A percentile compares a stretch with the other conserved stretches of the same genome.
Evolutionary conservation across 2,797 vertebrate species (phyloP).

Genomic region (Synaphobranchus kaupii): DNA sequence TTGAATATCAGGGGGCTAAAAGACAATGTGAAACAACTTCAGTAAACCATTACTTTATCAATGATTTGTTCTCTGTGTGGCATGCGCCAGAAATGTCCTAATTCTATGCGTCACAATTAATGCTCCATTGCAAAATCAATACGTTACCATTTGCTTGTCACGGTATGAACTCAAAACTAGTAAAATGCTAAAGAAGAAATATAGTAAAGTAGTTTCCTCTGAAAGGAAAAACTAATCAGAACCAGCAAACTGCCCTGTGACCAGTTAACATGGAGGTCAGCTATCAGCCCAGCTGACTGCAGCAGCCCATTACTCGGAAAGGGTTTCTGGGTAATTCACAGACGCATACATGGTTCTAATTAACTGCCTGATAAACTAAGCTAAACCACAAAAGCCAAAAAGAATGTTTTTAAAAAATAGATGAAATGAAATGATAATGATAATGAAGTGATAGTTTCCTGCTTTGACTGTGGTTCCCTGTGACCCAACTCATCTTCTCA

Average conservation of each 20-base stretch:
- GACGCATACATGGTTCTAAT: slow-evolving; percentile 16
- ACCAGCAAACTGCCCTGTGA: not conserved
- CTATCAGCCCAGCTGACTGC: not conserved
- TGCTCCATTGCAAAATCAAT: not conserved
- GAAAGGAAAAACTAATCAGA: not conserved
- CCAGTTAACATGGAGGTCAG: not conserved
- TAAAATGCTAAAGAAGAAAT: not conserved
- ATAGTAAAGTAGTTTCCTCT: slow-evolving; percentile 4
- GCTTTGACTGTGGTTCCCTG: not conserved
- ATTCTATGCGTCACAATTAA: not conserved
- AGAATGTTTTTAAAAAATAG: slow-evolving; percentile 22
- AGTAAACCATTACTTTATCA: no score
- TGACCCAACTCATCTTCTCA: not conserved
- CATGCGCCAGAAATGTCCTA: not conserved
- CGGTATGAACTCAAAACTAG: not conserved
- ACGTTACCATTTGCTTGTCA: not conserved
- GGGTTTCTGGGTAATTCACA: slow-evolving; percentile 18
- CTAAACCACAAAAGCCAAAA: slow-evolving; percentile 28
- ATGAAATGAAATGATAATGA: not conserved
- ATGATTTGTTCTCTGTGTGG: not conserved
- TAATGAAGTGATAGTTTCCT: slow-evolving; percentile 5
- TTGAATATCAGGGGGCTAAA: not conserved
- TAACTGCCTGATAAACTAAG: slow-evolving; percentile 29
- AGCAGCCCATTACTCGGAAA: slow-evolving; percentile 18
- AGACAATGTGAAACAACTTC: not conserved